phyloP scores from a whole-genome alignment of 2,797 vertebrate species.

The Falco columbarius region DNA sequence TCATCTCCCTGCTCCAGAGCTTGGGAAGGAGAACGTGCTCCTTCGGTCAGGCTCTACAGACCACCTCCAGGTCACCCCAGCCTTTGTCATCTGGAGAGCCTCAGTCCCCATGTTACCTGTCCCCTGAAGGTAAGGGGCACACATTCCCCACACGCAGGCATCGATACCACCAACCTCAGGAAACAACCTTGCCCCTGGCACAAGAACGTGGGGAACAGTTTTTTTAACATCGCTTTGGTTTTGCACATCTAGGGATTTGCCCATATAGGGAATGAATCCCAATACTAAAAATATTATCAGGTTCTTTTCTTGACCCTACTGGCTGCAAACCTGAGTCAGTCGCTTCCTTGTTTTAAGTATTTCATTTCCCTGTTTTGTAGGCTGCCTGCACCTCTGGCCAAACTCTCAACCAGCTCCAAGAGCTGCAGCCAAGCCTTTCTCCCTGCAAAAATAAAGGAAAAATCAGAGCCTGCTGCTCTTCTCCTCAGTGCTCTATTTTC shows the following conservation, averaged over 20 bases:
- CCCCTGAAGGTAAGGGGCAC: neutral
- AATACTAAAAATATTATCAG: neutral
- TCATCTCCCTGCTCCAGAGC: neutral
- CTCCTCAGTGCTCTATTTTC: neutral
- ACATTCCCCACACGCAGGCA: accelerated
- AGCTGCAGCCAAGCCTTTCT: neutral
- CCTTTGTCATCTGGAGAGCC: neutral
- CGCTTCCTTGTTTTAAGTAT: neutral
- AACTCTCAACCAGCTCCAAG: neutral
- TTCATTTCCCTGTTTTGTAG: neutral
- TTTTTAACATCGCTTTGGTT: neutral
- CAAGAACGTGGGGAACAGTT: accelerated
- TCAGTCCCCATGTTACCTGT: neutral
- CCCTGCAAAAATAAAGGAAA: neutral
- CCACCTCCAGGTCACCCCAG: neutral
- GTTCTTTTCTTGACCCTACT: neutral
- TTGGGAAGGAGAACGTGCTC: neutral
- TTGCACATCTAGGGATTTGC: neutral
- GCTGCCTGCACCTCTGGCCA: neutral
- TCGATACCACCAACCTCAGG: neutral
- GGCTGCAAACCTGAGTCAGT: neutral
- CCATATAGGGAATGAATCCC: neutral
- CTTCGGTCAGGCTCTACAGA: neutral
- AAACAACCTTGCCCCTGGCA: neutral
- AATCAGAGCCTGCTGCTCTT: neutral